These are phyloP conservation scores for Troides oblongomaculatus DNA, from an alignment of 2,888 invertebrate species.

Conservation along the genomic window DNA sequence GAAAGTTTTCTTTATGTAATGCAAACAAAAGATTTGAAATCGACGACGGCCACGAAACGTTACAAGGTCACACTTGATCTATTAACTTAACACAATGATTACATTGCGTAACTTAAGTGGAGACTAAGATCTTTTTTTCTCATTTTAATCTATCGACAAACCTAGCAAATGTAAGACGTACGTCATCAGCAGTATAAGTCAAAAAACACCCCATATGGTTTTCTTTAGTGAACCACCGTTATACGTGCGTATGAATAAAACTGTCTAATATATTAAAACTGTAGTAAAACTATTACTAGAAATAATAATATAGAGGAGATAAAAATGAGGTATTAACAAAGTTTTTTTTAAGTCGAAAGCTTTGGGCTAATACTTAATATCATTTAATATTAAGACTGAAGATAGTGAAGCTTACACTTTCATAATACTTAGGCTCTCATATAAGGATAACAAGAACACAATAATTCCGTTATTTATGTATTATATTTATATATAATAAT, in stretches of 20 bases:
- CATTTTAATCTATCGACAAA: constrained; percentile 9
- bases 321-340: not conserved
- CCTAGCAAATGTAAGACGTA: constrained; percentile 26
- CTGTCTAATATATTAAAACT: constrained; percentile 8
- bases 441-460: no score
- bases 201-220: constrained; percentile 52
- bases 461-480: no score
- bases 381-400: no score
- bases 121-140: not conserved
- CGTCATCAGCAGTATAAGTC: constrained; percentile 41
- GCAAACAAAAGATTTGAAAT: constrained; percentile 53
- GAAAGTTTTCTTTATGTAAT: constrained; percentile 32
- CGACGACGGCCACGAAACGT: constrained; percentile 55
- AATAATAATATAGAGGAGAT: not conserved
- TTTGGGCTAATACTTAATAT: no score
- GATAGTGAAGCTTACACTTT: no score
- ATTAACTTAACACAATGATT: constrained; percentile 32
- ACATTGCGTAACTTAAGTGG: not conserved
- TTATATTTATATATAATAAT: no score
- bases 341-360: no score
- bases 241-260: constrained; percentile 35
- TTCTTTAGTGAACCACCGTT: constrained; percentile 63
- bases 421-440: no score
- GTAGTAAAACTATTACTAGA: not conserved
- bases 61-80: constrained; percentile 55